A percentile compares a stretch with the other conserved stretches of the same genome.
Conservation (phyloP, 2,888 invertebrate species). For the Polydrusus cervinus region DNA sequence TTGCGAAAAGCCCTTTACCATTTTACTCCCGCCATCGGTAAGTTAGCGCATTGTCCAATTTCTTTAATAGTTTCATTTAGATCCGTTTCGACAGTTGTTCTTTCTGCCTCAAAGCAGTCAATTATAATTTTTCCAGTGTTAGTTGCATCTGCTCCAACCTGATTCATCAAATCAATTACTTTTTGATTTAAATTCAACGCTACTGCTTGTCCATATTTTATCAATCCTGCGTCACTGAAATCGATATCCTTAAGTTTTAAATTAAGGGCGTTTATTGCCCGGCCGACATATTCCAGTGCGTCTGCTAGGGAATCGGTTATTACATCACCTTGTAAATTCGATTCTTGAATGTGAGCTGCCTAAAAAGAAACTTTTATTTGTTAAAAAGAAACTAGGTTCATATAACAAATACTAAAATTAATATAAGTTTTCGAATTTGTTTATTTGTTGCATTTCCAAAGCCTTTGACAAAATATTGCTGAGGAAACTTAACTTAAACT, state of each 20-base stretch:
- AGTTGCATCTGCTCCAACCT: neutral
- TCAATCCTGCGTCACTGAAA: constrained; percentile 9
- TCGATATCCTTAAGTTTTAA: constrained; percentile 4
- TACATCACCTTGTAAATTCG: neutral
- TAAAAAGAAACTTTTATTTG: constrained; percentile 6
- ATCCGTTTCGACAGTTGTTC: neutral
- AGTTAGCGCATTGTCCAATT: neutral
- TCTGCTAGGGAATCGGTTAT: neutral
- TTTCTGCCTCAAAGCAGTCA: constrained; percentile 7
- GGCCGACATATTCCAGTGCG: neutral
- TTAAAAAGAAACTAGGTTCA: too few species aligned
- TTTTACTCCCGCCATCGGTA: constrained; percentile 11
- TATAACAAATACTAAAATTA: too few species aligned
- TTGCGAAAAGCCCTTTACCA: too few species aligned
- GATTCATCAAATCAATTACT: neutral
- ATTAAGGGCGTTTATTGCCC: constrained; percentile 3
- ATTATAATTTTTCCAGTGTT: constrained; percentile 2
- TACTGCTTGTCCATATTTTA: neutral
- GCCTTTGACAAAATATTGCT: too few species aligned
- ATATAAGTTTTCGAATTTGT: too few species aligned
- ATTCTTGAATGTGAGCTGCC: neutral
- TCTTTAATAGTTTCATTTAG: neutral
- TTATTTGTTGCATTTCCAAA: too few species aligned
- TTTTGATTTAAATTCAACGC: neutral
- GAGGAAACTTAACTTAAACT: too few species aligned